Conservation (phyloP, 2,113 vertebrate genomes). For the Plectropomus leopardus region DNA sequence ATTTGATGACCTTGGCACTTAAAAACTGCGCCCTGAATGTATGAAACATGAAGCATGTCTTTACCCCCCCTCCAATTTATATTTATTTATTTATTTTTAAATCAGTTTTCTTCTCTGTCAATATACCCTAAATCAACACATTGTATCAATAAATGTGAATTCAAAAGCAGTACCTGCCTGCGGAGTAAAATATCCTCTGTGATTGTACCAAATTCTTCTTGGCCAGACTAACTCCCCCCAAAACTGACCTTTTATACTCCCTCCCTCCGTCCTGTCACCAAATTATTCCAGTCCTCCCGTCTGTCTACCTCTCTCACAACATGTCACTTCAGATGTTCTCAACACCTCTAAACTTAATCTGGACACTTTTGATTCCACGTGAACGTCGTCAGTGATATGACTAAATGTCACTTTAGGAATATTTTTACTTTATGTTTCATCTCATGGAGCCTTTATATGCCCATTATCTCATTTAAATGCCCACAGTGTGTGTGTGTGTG, state of each 20-base stretch:
- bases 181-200: conserved; percentile 38
- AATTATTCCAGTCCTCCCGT: conserved; percentile 45
- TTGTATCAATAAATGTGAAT: neutral
- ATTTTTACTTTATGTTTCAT: too few relatives aligned
- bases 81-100: too few relatives aligned
- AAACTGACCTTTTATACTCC: conserved; percentile 79
- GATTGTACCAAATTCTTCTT: conserved; percentile 32
- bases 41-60: too few relatives aligned
- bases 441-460: too few relatives aligned
- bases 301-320: conserved; percentile 46
- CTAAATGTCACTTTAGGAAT: too few relatives aligned
- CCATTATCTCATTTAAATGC: too few relatives aligned
- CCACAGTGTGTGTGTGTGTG: too few relatives aligned
- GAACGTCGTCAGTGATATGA: neutral
- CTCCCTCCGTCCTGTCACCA: conserved; percentile 38
- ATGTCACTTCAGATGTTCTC: conserved; percentile 54
- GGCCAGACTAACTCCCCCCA: conserved; percentile 29
- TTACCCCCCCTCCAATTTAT: too few relatives aligned
- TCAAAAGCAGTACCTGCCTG: conserved; percentile 56
- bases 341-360: conserved; percentile 49
- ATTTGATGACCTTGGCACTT: neutral
- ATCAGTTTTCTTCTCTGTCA: neutral
- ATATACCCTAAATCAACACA: neutral
- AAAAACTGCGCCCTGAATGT: too few relatives aligned
- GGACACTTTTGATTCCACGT: conserved; percentile 12